Evolutionary conservation across 2,888 invertebrate genomes (phyloP).

Genomic region (Timandra comae): DNA sequence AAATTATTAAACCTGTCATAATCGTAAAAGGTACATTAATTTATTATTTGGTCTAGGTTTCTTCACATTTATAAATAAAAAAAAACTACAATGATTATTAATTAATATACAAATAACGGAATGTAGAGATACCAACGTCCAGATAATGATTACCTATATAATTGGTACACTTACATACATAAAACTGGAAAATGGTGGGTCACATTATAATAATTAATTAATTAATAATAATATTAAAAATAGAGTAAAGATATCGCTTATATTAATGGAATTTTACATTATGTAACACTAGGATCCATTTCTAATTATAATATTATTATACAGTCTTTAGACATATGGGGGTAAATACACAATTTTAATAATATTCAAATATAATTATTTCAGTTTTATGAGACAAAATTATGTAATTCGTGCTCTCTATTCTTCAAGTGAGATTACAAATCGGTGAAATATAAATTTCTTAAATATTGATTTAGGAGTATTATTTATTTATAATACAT

Average conservation of each 20-base stretch:
- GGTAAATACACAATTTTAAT: conserved; percentile 63
- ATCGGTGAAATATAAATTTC: conserved; percentile 59
- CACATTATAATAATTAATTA: conserved; percentile 52
- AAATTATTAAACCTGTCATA: conserved; percentile 58
- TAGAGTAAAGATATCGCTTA: conserved; percentile 59
- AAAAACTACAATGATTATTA: conserved; percentile 54
- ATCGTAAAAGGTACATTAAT: conserved; percentile 75
- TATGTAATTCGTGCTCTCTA: conserved; percentile 70
- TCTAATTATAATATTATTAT: conserved; percentile 60
- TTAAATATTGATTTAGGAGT: conserved; percentile 56
- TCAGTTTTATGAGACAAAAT: conserved; percentile 46
- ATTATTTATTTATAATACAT: conserved; percentile 24
- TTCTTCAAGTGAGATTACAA: conserved; percentile 72
- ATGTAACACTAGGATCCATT: conserved; percentile 69
- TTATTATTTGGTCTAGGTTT: conserved; percentile 77
- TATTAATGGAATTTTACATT: conserved; percentile 65
- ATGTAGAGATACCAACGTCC: conserved; percentile 70
- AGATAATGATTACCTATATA: conserved; percentile 48
- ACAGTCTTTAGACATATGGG: conserved; percentile 76
- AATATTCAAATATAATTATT: conserved; percentile 15
- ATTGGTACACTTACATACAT: conserved; percentile 53
- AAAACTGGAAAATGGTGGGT: conserved; percentile 76
- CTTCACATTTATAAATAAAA: conserved; percentile 65
- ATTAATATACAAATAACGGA: conserved; percentile 74
- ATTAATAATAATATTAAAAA: conserved; percentile 38